These are phyloP conservation scores for Oreohelix idahoensis DNA, from an alignment of 1,140 invertebrate species.

Conservation along the genomic window DNA sequence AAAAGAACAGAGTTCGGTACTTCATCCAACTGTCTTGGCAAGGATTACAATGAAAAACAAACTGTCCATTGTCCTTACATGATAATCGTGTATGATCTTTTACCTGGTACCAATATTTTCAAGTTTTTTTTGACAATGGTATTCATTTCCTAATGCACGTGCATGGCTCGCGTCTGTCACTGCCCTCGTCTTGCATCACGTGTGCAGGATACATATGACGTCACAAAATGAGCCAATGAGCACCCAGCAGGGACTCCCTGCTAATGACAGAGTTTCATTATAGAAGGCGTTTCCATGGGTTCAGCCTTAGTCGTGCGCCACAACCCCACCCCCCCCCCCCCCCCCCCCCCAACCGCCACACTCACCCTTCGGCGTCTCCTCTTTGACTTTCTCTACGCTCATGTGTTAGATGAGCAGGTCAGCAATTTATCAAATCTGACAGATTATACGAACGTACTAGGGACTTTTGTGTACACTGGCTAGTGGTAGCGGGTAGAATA, in stretches of 20 bases:
- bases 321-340: background rate
- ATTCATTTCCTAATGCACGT: slow-evolving; percentile 22
- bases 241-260: background rate
- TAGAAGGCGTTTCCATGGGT: slow-evolving; percentile 16
- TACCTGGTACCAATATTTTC: no score
- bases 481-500: background rate
- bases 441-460: background rate
- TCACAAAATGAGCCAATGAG: slow-evolving; percentile 28
- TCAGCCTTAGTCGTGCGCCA: background rate
- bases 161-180: background rate
- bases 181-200: background rate
- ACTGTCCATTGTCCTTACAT: background rate
- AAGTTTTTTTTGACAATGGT: background rate
- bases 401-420: background rate
- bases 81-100: background rate
- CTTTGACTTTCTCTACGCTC: background rate
- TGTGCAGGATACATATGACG: slow-evolving; percentile 8
- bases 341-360: background rate
- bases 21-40: no score
- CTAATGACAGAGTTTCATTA: slow-evolving; percentile 27
- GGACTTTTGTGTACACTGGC: background rate
- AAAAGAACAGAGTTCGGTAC: no score
- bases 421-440: slow-evolving; percentile 10
- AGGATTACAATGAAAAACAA: background rate
- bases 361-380: no score